Conservation (phyloP, 2,888 invertebrate species). For the Hirtodrosophila confusa region DNA sequence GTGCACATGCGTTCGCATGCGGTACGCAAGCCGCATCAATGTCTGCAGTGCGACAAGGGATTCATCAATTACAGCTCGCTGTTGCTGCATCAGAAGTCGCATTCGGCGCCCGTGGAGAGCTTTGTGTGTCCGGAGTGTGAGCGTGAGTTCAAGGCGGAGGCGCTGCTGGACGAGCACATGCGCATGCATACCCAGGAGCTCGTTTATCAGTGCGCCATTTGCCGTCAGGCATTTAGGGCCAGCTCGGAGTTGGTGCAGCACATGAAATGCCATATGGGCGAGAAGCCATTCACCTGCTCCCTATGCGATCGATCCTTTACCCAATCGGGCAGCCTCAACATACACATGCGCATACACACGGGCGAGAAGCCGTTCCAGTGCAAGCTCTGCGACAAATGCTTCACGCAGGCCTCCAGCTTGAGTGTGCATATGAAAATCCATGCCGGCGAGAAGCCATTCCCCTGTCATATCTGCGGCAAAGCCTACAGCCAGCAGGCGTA, state of each 20-base stretch:
- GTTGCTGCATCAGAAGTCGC: constrained; percentile 81
- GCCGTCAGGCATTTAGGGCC: constrained; percentile 81
- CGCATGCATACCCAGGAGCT: constrained; percentile 83
- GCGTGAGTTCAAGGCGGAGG: constrained; percentile 84
- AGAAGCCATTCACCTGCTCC: constrained; percentile 84
- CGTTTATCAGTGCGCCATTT: constrained; percentile 84
- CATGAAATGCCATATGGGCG: constrained; percentile 84
- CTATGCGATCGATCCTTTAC: constrained; percentile 84
- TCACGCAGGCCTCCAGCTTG: constrained; percentile 84
- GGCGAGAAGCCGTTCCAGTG: constrained; percentile 84
- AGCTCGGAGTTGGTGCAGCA: constrained; percentile 84
- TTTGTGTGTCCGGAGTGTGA: constrained; percentile 83
- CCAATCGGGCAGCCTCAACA: constrained; percentile 84
- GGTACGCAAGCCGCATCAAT: constrained; percentile 83
- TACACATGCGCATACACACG: constrained; percentile 84
- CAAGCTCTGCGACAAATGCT: constrained; percentile 83
- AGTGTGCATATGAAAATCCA: constrained; percentile 84
- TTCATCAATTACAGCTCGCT: constrained; percentile 83
- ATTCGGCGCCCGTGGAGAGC: constrained; percentile 79
- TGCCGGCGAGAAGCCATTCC: constrained; percentile 81
- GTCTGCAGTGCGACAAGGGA: constrained; percentile 83
- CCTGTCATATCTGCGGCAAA: constrained; percentile 82
- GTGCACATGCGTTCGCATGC: constrained; percentile 84
- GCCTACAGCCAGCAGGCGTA: constrained; percentile 83
- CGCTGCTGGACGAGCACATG: constrained; percentile 84